A percentile compares a stretch with the other conserved stretches of the same genome.
Evolutionary conservation across 2,888 invertebrate genomes (phyloP).

Genomic region (Spicauda simplicius): DNA sequence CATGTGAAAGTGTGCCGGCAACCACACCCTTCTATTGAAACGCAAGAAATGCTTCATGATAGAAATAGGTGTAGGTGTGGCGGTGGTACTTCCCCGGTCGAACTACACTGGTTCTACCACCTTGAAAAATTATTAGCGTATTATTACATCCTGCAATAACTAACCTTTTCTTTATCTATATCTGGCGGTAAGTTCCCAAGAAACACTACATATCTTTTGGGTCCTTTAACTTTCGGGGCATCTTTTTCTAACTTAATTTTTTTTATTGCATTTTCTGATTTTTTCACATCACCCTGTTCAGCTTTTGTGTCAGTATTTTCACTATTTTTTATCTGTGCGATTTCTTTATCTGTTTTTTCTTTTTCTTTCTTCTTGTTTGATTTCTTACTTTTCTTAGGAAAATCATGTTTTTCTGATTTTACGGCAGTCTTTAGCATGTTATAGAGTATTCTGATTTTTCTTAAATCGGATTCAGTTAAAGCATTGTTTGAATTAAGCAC

Average conservation of each 20-base stretch:
- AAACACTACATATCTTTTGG: constrained; percentile 79
- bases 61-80: too few relatives aligned
- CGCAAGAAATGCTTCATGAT: too few relatives aligned
- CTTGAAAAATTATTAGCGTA: too few relatives aligned
- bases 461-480: constrained; percentile 61
- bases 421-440: constrained; percentile 67
- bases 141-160: background rate
- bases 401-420: constrained; percentile 24
- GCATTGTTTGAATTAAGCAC: constrained; percentile 54
- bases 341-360: constrained; percentile 31
- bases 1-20: too few relatives aligned
- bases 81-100: too few relatives aligned
- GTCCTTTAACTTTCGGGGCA: constrained; percentile 46
- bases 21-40: too few relatives aligned
- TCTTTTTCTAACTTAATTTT: constrained; percentile 3
- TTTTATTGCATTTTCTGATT: constrained; percentile 42
- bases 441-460: constrained; percentile 68
- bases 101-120: too few relatives aligned
- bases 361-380: constrained; percentile 42
- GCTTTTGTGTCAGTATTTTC: constrained; percentile 24
- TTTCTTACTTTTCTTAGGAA: constrained; percentile 42
- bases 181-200: constrained; percentile 73
- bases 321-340: constrained; percentile 36
- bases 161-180: constrained; percentile 66
- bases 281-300: constrained; percentile 38